Percentiles rank a stretch among this genome's conserved stretches.
Evolutionary conservation across 2,888 invertebrate species (phyloP).

Genomic region (Dexiosoma caninum): DNA sequence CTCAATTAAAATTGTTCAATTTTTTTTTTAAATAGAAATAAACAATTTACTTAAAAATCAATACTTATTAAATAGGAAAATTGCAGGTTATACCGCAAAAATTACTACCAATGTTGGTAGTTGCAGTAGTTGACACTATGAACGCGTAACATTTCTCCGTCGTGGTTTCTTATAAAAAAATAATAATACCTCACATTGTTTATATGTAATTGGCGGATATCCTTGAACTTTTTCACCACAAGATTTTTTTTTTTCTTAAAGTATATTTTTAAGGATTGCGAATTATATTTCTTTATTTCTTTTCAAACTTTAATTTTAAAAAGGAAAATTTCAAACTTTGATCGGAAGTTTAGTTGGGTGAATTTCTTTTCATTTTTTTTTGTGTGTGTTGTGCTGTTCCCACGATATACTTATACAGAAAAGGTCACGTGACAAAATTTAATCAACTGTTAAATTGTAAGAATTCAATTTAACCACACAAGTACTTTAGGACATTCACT

Average conservation of each 20-base stretch:
- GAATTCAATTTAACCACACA: slow-evolving; percentile 61
- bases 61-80: slow-evolving; percentile 31
- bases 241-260: too few species aligned
- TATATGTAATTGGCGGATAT: too few species aligned
- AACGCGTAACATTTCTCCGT: too few species aligned
- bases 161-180: too few species aligned
- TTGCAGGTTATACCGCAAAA: background rate
- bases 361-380: background rate
- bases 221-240: too few species aligned
- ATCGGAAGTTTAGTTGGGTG: background rate
- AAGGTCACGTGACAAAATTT: slow-evolving; percentile 62
- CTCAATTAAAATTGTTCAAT: background rate
- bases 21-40: background rate
- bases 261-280: too few species aligned
- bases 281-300: too few species aligned
- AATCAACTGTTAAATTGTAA: slow-evolving; percentile 63
- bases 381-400: background rate
- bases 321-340: too few species aligned
- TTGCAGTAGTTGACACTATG: too few species aligned
- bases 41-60: slow-evolving; percentile 12
- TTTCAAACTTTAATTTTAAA: too few species aligned
- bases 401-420: background rate
- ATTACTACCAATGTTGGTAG: too few species aligned
- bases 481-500: slow-evolving; percentile 42
- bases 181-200: too few species aligned